Conservation (phyloP, 2,113 vertebrate genomes). For the Scytalopus superciliaris region DNA sequence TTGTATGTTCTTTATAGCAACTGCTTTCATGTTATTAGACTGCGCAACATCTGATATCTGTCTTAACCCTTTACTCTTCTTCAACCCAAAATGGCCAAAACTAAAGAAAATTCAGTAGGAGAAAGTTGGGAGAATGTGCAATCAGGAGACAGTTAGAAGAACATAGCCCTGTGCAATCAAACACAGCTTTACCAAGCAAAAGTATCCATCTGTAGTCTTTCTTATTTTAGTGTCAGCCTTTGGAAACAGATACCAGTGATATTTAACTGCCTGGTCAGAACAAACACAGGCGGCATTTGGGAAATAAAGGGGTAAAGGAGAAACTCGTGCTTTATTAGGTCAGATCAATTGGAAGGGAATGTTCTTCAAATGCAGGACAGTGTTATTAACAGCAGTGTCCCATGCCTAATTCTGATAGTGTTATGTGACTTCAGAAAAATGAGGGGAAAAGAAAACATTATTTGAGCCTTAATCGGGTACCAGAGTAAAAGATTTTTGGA, state of each 20-base stretch:
- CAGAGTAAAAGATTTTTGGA: background rate
- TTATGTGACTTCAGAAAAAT: background rate
- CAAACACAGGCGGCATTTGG: background rate
- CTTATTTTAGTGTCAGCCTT: background rate
- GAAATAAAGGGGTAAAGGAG: background rate
- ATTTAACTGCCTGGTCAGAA: background rate
- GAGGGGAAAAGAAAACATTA: background rate
- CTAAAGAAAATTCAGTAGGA: background rate
- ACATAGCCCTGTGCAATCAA: background rate
- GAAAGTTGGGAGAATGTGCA: background rate
- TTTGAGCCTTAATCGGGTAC: background rate
- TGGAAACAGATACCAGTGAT: background rate
- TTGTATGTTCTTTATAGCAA: background rate
- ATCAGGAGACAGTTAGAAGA: background rate
- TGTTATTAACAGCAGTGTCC: background rate
- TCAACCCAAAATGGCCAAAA: background rate
- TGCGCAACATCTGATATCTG: fast-evolving
- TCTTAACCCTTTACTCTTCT: background rate
- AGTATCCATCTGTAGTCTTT: background rate
- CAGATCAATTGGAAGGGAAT: background rate
- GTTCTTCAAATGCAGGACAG: background rate
- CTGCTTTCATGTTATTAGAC: background rate
- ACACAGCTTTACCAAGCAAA: background rate
- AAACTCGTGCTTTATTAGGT: background rate
- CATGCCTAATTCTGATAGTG: background rate